phyloP scores from a whole-genome alignment of 2,113 vertebrate species.

The Xenopus laevis region DNA sequence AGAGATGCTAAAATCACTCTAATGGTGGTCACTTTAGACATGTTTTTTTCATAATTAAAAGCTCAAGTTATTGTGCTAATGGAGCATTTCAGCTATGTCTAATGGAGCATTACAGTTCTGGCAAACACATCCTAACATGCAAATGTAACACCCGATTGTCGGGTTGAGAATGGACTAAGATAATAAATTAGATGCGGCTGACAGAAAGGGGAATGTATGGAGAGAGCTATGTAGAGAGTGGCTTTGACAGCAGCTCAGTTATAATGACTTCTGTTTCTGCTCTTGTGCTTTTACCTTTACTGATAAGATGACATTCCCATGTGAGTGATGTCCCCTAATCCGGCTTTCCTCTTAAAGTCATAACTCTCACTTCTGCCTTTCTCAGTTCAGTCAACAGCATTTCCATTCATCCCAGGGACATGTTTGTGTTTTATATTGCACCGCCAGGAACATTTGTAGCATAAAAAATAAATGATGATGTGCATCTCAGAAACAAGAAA shows the following conservation, averaged over 20 bases:
- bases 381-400: not conserved
- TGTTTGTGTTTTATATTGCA: not conserved
- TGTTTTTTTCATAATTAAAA: too few species aligned
- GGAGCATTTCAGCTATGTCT: too few species aligned
- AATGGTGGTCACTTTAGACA: too few species aligned
- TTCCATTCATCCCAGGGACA: not conserved
- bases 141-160: not conserved
- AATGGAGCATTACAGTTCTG: too few species aligned
- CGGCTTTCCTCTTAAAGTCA: not conserved
- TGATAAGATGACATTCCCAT: slow-evolving; percentile 35
- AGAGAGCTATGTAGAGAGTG: slow-evolving; percentile 15
- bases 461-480: not conserved
- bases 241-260: slow-evolving; percentile 22
- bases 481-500: too few species aligned
- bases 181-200: slow-evolving; percentile 28
- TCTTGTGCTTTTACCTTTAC: slow-evolving; percentile 16
- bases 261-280: slow-evolving; percentile 29
- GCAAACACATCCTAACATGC: not conserved
- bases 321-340: slow-evolving; percentile 1
- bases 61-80: too few species aligned
- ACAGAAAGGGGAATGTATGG: not conserved
- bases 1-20: too few species aligned
- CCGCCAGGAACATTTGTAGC: not conserved
- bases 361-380: not conserved
- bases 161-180: not conserved